Evolutionary conservation across 1,140 invertebrate species (phyloP).

Genomic region (Gyrodactylus salaris): DNA sequence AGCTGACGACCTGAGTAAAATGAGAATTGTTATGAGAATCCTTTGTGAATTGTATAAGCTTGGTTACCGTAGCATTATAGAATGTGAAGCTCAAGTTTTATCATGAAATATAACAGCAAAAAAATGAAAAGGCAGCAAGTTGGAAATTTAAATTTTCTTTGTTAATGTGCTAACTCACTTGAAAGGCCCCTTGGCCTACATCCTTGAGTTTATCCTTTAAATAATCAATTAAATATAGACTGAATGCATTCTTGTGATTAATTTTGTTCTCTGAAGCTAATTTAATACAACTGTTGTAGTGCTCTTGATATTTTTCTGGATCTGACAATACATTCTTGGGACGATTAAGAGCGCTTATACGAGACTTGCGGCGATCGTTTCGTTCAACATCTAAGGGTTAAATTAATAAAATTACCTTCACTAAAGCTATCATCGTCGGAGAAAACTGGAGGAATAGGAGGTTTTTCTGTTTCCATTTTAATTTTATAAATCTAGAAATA

Average conservation of each 20-base stretch:
- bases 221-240: slow-evolving; percentile 41
- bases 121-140: not conserved
- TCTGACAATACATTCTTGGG: not conserved
- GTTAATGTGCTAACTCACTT: not conserved
- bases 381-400: not conserved
- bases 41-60: too few species aligned
- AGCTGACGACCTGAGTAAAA: slow-evolving; percentile 34
- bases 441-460: not conserved
- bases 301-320: not conserved
- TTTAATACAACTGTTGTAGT: slow-evolving; percentile 4
- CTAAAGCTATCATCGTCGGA: not conserved
- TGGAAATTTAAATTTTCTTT: not conserved
- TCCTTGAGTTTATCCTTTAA: slow-evolving; percentile 35
- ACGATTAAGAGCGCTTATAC: not conserved
- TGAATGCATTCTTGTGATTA: slow-evolving; percentile 45
- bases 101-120: too few species aligned
- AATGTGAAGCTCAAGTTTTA: too few species aligned
- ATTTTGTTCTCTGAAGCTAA: slow-evolving; percentile 25
- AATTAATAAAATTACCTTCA: not conserved
- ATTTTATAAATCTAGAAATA: not conserved
- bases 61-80: too few species aligned
- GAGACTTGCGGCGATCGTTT: not conserved
- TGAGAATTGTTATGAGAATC: too few species aligned
- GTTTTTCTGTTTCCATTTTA: not conserved
- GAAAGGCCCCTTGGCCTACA: slow-evolving; percentile 16